Evolutionary conservation across 2,888 invertebrate genomes (phyloP).

Genomic region (Macrophya annulata): DNA sequence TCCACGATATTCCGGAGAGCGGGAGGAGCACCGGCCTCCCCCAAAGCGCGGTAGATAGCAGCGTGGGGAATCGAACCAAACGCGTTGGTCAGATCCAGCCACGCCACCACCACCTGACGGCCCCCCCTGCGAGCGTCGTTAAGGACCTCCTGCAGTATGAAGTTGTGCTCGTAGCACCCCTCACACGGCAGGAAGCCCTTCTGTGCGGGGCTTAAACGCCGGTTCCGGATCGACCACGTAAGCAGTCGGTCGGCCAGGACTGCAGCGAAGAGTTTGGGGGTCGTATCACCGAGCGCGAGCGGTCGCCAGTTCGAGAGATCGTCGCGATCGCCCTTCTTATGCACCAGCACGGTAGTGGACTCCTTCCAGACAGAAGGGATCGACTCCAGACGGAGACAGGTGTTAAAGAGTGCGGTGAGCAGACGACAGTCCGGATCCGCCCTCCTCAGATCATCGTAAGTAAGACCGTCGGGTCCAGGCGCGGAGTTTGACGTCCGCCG

Average conservation of each 20-base stretch:
- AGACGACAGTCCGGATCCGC: too few species aligned
- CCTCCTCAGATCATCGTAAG: too few species aligned
- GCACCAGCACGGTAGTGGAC: conserved; percentile 37
- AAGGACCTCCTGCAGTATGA: conserved; percentile 69
- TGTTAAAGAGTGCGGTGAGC: too few species aligned
- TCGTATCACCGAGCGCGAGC: conserved; percentile 67
- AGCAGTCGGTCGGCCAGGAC: conserved; percentile 64
- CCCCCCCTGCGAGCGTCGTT: conserved; percentile 61
- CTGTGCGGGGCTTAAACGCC: conserved; percentile 65
- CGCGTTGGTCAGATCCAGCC: conserved; percentile 76
- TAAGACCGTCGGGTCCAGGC: too few species aligned
- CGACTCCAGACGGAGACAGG: too few species aligned
- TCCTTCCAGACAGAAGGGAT: too few species aligned
- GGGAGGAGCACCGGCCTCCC: conserved; percentile 53
- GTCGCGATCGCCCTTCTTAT: conserved; percentile 59
- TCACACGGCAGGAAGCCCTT: conserved; percentile 75
- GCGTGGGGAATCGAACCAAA: conserved; percentile 74
- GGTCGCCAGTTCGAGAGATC: conserved; percentile 70
- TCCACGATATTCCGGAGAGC: conserved; percentile 57
- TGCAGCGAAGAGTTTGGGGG: conserved; percentile 65
- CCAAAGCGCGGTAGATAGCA: conserved; percentile 64
- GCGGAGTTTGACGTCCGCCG: too few species aligned
- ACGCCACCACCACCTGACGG: conserved; percentile 68
- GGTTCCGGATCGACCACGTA: conserved; percentile 58
- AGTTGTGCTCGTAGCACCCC: conserved; percentile 74